Percentiles rank a stretch among this genome's conserved stretches.
Evolutionary conservation across 2,113 vertebrate genomes (phyloP).

Genomic region (Halichoerus grypus): DNA sequence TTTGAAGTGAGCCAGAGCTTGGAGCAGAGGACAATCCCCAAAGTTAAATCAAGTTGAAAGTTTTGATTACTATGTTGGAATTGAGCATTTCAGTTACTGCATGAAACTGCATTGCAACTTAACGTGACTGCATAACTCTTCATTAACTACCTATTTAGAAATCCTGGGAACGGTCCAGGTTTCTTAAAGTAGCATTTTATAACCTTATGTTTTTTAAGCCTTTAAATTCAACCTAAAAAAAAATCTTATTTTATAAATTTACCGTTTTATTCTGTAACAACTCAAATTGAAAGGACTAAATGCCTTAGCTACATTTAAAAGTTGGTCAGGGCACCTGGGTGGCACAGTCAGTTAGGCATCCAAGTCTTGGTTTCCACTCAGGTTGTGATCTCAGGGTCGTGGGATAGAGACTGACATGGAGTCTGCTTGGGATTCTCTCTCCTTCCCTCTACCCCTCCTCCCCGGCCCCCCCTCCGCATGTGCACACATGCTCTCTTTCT

Average conservation of each 20-base stretch:
- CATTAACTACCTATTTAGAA: neutral
- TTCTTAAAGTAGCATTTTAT: constrained; percentile 20
- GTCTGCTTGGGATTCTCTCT: neutral
- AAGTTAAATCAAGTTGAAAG: neutral
- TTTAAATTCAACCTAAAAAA: constrained; percentile 22
- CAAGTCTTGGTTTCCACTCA: neutral
- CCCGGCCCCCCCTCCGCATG: neutral
- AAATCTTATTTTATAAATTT: neutral
- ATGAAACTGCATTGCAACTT: constrained; percentile 14
- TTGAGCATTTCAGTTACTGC: constrained; percentile 15
- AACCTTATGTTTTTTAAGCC: neutral
- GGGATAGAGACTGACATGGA: neutral
- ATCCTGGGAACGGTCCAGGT: neutral
- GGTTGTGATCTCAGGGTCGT: neutral
- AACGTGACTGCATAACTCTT: neutral
- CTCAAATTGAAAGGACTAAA: neutral
- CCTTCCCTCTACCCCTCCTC: neutral
- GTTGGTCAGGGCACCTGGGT: neutral
- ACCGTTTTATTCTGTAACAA: neutral
- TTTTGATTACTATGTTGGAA: neutral
- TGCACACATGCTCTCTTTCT: neutral
- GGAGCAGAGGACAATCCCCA: neutral
- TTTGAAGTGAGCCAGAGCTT: neutral
- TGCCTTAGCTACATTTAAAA: neutral
- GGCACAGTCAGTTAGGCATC: neutral